phyloP scores from a whole-genome alignment of 2,113 vertebrate species.

The Xiphophorus hellerii region DNA sequence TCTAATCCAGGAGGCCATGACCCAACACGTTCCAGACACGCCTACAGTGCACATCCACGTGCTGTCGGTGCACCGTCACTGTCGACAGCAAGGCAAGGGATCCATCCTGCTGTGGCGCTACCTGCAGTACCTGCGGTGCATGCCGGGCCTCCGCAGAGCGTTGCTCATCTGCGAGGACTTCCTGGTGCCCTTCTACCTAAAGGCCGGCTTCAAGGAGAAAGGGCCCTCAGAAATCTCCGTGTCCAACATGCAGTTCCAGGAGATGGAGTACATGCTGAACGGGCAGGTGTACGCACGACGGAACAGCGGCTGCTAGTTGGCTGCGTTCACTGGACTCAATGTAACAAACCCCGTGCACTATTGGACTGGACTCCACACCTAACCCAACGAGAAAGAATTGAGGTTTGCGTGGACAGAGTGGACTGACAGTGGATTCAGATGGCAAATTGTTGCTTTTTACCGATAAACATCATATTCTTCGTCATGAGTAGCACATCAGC shows the following conservation, averaged over 20 bases:
- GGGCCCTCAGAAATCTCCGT: constrained; percentile 76
- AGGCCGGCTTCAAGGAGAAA: constrained; percentile 81
- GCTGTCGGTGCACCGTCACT: constrained; percentile 82
- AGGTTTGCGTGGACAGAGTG: constrained; percentile 4
- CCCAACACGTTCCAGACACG: constrained; percentile 70
- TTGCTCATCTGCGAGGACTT: constrained; percentile 83
- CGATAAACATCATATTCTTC: neutral
- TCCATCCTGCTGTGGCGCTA: constrained; percentile 84
- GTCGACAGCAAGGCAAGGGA: constrained; percentile 83
- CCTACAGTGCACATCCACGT: constrained; percentile 81
- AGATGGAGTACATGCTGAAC: constrained; percentile 79
- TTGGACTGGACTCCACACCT: constrained; percentile 14
- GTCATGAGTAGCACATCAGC: constrained; percentile 3
- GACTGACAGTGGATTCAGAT: neutral
- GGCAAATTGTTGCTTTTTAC: constrained; percentile 18
- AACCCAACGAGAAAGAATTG: constrained; percentile 6
- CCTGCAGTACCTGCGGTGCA: constrained; percentile 80
- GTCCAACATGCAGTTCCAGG: constrained; percentile 74
- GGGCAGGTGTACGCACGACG: constrained; percentile 76
- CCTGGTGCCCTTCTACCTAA: constrained; percentile 81
- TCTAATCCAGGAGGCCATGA: constrained; percentile 78
- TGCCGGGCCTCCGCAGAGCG: constrained; percentile 72
- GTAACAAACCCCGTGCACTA: neutral
- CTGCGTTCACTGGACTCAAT: constrained; percentile 30
- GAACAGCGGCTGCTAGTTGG: constrained; percentile 77